These are phyloP conservation scores for Eucidaris tribuloides DNA, from an alignment of 35 echinoderm and acorn worm species.

Conservation along the genomic window DNA sequence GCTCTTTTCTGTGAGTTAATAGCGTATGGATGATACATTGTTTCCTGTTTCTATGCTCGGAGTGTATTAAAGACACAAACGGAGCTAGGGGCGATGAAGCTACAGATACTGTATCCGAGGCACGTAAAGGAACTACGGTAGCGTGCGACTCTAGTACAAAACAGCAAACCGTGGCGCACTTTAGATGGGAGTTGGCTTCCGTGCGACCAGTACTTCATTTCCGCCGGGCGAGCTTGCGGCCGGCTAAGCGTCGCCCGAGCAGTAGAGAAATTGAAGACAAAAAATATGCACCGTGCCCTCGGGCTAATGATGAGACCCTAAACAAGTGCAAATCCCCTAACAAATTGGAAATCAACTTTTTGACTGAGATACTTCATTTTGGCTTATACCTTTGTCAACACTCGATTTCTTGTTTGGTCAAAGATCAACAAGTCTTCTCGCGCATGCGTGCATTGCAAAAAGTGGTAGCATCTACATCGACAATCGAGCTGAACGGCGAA, in stretches of 20 bases:
- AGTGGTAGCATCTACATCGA: too few relatives aligned
- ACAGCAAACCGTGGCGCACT: constrained; percentile 4
- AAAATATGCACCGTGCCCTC: background rate
- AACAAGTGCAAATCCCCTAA: constrained; percentile 38
- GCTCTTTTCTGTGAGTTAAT: constrained; percentile 5
- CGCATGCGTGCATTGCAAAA: constrained; percentile 25
- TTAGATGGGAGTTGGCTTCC: constrained; percentile 30
- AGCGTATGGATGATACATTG: constrained; percentile 29
- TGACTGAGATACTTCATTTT: constrained; percentile 12
- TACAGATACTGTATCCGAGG: background rate
- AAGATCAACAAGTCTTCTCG: background rate
- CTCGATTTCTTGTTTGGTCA: constrained; percentile 16
- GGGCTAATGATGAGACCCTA: constrained; percentile 19
- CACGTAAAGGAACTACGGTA: constrained; percentile 14
- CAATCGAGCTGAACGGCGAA: too few relatives aligned
- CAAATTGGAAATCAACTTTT: constrained; percentile 39
- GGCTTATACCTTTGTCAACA: background rate
- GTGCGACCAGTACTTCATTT: constrained; percentile 21
- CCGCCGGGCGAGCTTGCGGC: constrained; percentile 18
- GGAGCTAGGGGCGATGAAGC: background rate
- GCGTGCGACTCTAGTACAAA: constrained; percentile 4
- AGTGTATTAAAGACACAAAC: background rate
- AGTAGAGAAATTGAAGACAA: background rate
- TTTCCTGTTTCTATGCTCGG: constrained; percentile 10
- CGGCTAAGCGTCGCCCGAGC: constrained; percentile 13